These are phyloP conservation scores for Muraenolepis orangiensis DNA, from an alignment of 2,797 vertebrate species.

Conservation along the genomic window DNA sequence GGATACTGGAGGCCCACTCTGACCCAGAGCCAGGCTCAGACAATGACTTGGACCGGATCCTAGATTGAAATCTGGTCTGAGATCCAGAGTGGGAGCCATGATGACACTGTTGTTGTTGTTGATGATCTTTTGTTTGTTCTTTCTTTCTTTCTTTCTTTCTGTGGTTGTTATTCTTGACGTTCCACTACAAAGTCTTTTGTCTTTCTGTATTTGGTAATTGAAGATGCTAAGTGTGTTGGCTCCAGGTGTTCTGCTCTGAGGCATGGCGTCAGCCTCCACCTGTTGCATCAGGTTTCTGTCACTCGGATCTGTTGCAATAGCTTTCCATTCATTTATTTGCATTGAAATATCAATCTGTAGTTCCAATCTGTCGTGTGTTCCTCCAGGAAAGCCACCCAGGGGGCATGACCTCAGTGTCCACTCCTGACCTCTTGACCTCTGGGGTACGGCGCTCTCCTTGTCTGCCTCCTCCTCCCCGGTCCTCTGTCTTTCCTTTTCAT, in stretches of 20 bases:
- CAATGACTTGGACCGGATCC: not conserved
- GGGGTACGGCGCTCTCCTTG: constrained; percentile 73
- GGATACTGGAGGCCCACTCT: not conserved
- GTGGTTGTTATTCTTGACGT: not conserved
- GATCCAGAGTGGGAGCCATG: not conserved
- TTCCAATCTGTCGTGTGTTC: constrained; percentile 58
- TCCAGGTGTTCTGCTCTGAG: too few species aligned
- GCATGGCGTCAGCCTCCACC: too few species aligned
- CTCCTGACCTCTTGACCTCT: constrained; percentile 81
- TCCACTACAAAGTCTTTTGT: too few species aligned
- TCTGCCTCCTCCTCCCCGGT: constrained; percentile 3
- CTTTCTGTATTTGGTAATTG: too few species aligned
- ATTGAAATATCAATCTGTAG: not conserved
- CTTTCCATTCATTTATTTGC: not conserved
- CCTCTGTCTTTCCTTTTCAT: not conserved
- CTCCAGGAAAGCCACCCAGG: constrained; percentile 78
- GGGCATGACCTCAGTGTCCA: constrained; percentile 79
- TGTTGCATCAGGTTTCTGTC: not conserved
- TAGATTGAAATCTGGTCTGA: constrained; percentile 1
- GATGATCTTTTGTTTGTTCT: not conserved
- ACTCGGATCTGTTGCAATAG: not conserved
- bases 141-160: not conserved
- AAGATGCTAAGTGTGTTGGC: too few species aligned
- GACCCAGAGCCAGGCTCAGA: not conserved
- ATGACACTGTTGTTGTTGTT: not conserved